Evolutionary conservation across 2,113 vertebrate species (phyloP).

Genomic region (Erythrolamprus reginae): DNA sequence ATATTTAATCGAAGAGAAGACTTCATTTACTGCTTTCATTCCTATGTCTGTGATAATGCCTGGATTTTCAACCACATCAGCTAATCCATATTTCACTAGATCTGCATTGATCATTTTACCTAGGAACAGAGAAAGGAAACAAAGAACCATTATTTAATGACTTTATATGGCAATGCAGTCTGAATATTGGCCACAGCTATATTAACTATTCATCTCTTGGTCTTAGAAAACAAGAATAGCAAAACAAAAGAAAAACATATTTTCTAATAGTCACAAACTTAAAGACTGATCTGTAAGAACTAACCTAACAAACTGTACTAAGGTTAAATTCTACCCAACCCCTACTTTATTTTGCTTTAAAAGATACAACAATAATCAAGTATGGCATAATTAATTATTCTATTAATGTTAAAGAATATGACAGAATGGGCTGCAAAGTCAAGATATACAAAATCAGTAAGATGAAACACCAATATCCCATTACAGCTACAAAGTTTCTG

Average conservation of each 20-base stretch:
- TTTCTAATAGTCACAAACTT: background rate
- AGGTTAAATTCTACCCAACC: background rate
- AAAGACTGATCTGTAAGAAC: background rate
- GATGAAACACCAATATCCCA: background rate
- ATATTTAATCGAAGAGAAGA: conserved; percentile 96
- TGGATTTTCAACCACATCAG: conserved; percentile 96
- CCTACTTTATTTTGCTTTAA: background rate
- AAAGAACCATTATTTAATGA: conserved; percentile 3
- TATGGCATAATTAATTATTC: background rate
- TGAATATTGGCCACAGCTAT: background rate
- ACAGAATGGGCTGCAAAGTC: background rate
- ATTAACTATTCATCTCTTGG: background rate
- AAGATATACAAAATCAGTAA: background rate
- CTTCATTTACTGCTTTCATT: conserved; percentile 96
- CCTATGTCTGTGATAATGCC: conserved; percentile 98
- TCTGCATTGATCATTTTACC: conserved; percentile 96
- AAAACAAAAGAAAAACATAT: background rate
- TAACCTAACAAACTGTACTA: background rate
- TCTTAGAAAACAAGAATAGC: background rate
- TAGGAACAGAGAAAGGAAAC: conserved; percentile 49
- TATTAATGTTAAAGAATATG: background rate
- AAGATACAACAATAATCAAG: background rate
- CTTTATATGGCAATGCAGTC: background rate
- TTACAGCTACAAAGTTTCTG: background rate
- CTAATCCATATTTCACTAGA: conserved; percentile 93